phyloP scores from a whole-genome alignment of 2,113 vertebrate genomes.

The Spea bombifrons region DNA sequence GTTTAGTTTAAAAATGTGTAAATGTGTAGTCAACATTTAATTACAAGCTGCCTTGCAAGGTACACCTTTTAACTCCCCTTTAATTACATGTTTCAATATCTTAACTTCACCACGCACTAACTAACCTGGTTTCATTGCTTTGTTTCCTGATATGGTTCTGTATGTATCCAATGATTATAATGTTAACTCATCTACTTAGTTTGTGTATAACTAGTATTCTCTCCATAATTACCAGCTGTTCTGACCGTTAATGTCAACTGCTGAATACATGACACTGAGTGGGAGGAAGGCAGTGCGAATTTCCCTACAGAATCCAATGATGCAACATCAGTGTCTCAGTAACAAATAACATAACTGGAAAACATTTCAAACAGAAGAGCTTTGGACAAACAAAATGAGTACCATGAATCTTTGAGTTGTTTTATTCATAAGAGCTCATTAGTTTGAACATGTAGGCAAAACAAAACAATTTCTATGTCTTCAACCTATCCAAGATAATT shows the following conservation, averaged over 20 bases:
- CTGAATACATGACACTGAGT: slow-evolving; percentile 7
- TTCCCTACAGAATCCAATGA: neutral
- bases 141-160: slow-evolving; percentile 11
- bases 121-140: neutral
- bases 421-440: neutral
- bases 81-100: slow-evolving; percentile 31
- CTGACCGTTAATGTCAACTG: neutral
- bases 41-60: neutral
- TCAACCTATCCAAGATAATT: neutral
- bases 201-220: slow-evolving; percentile 8
- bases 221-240: slow-evolving; percentile 12
- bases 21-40: slow-evolving; percentile 10
- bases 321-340: neutral
- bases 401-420: neutral
- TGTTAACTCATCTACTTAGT: slow-evolving; percentile 8
- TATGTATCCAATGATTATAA: slow-evolving; percentile 19
- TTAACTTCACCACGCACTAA: slow-evolving; percentile 10
- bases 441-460: neutral
- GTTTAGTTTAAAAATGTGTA: slow-evolving; percentile 1
- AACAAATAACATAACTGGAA: neutral
- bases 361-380: neutral
- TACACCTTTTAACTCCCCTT: neutral
- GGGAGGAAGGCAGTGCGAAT: slow-evolving; percentile 1
- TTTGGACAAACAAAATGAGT: neutral
- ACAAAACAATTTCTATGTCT: neutral